phyloP scores from a whole-genome alignment of 2,888 invertebrate species.

The Congeria kusceri region DNA sequence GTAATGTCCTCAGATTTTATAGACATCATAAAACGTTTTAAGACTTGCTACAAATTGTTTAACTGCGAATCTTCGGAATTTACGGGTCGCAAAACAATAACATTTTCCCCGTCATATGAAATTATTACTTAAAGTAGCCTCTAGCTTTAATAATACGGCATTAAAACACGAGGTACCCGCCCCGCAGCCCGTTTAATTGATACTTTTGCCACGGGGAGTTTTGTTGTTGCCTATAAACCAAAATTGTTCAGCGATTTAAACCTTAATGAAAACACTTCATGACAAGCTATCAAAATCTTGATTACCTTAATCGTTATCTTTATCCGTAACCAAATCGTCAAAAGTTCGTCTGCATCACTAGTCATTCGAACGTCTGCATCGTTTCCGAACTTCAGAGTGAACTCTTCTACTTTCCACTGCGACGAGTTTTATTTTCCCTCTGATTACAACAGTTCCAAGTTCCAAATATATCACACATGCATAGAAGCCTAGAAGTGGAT shows the following conservation, averaged over 20 bases:
- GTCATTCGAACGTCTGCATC: too few relatives aligned
- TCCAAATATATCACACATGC: too few relatives aligned
- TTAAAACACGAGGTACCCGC: slow-evolving; percentile 51
- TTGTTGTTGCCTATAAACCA: slow-evolving; percentile 37
- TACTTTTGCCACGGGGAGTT: slow-evolving; percentile 23
- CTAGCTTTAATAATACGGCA: slow-evolving; percentile 50
- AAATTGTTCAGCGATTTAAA: slow-evolving; percentile 47
- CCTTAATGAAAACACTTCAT: slow-evolving; percentile 29
- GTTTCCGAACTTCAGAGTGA: too few relatives aligned
- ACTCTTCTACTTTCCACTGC: too few relatives aligned
- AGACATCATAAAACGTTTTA: slow-evolving; percentile 57
- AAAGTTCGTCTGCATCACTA: too few relatives aligned
- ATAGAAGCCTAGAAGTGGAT: too few relatives aligned
- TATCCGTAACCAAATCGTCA: too few relatives aligned
- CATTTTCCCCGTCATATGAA: slow-evolving; percentile 54
- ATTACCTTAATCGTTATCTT: too few relatives aligned
- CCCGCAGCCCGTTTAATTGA: slow-evolving; percentile 49
- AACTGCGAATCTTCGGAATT: slow-evolving; percentile 52
- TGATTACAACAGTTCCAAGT: too few relatives aligned
- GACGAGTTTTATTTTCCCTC: too few relatives aligned
- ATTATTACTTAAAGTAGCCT: slow-evolving; percentile 55
- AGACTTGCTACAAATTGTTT: slow-evolving; percentile 52
- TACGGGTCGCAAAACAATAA: slow-evolving; percentile 60
- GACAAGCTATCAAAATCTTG: slow-evolving; percentile 8
- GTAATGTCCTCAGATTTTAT: slow-evolving; percentile 62